Conservation (phyloP, 2,113 vertebrate genomes). For the Loxodonta africana region DNA sequence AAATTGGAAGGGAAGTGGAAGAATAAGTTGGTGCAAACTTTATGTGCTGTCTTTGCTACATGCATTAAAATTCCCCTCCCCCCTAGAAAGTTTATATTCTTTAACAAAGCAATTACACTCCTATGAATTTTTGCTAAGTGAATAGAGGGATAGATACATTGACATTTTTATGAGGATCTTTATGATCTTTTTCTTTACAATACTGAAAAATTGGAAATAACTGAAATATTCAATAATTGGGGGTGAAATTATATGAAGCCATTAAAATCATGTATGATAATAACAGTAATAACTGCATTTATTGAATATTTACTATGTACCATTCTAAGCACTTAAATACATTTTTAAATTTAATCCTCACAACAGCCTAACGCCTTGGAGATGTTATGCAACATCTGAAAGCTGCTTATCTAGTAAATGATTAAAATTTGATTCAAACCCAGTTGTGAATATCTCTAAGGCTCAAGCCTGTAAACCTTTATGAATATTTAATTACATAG, state of each 20-base stretch:
- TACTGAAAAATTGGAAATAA: background rate
- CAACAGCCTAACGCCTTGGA: background rate
- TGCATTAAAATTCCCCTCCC: background rate
- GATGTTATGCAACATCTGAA: background rate
- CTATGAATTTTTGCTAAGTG: background rate
- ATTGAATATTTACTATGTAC: constrained; percentile 10
- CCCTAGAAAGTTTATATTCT: background rate
- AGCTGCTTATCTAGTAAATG: background rate
- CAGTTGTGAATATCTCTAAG: background rate
- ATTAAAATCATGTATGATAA: background rate
- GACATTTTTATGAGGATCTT: background rate
- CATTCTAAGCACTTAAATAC: background rate
- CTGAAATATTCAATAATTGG: background rate
- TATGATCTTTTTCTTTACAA: background rate
- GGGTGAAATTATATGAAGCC: background rate
- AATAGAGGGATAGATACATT: background rate
- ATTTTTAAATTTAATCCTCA: constrained; percentile 29
- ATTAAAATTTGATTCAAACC: background rate
- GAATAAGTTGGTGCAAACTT: background rate
- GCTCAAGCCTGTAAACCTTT: background rate
- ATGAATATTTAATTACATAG: background rate
- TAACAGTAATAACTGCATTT: background rate
- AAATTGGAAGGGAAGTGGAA: background rate
- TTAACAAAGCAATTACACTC: background rate
- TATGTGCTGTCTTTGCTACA: background rate